phyloP scores from a whole-genome alignment of 1,140 invertebrate species.

The Drosophila virilis region DNA sequence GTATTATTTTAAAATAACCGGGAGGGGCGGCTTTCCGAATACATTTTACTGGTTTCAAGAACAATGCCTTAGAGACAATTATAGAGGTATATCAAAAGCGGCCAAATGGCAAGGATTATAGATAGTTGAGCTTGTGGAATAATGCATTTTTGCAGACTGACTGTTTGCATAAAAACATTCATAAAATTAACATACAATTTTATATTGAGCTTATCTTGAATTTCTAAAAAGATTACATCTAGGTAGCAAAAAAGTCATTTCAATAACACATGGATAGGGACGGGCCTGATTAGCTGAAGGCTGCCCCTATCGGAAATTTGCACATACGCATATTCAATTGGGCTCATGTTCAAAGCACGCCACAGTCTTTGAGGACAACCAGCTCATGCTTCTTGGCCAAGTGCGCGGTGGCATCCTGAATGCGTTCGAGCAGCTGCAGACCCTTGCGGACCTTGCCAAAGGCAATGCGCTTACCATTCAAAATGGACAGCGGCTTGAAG shows the following conservation, averaged over 20 bases:
- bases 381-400: slow-evolving; percentile 42
- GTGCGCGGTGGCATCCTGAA: slow-evolving; percentile 58
- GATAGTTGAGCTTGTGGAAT: no score
- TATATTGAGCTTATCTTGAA: neutral
- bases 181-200: slow-evolving; percentile 24
- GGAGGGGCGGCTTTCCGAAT: no score
- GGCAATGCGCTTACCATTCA: slow-evolving; percentile 70
- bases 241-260: neutral
- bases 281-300: neutral
- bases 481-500: slow-evolving; percentile 66
- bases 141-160: no score
- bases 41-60: no score
- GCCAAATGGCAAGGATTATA: no score
- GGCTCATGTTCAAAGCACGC: slow-evolving; percentile 33
- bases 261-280: neutral
- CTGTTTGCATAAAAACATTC: no score
- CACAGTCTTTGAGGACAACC: slow-evolving; percentile 48
- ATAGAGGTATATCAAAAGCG: no score
- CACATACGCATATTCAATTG: neutral
- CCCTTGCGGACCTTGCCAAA: slow-evolving; percentile 73
- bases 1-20: no score
- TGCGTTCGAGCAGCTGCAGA: slow-evolving; percentile 50
- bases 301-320: slow-evolving; percentile 1
- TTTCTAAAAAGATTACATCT: neutral
- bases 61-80: no score